phyloP scores from a whole-genome alignment of 2,797 vertebrate species.

The Liparis tanakae region DNA sequence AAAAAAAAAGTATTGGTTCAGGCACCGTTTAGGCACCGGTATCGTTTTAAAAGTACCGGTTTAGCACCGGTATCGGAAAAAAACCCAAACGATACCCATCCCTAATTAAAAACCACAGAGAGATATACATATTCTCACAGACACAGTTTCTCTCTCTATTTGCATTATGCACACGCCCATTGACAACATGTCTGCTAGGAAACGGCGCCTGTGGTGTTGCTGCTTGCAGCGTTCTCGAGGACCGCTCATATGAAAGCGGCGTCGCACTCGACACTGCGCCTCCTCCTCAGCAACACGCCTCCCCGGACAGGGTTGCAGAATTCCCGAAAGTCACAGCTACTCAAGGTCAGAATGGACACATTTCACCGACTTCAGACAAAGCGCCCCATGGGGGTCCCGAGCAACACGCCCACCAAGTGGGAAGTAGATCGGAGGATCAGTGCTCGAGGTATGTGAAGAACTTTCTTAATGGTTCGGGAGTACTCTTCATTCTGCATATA shows the following conservation, averaged over 20 bases:
- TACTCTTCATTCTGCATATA: neutral
- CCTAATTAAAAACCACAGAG: neutral
- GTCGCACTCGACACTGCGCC: neutral
- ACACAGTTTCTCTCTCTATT: too few relatives aligned
- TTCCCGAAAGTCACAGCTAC: neutral
- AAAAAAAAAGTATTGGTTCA: too few relatives aligned
- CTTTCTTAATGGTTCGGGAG: neutral
- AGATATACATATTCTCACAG: neutral
- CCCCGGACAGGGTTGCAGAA: neutral
- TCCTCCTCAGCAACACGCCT: neutral
- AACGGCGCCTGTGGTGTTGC: too few relatives aligned
- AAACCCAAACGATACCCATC: too few relatives aligned
- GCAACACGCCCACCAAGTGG: neutral
- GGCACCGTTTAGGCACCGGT: too few relatives aligned
- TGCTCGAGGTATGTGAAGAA: too few relatives aligned
- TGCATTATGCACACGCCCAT: too few relatives aligned
- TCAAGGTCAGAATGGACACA: neutral
- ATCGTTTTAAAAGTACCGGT: too few relatives aligned
- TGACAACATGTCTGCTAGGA: too few relatives aligned
- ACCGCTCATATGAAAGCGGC: too few relatives aligned
- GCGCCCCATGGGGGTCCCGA: neutral
- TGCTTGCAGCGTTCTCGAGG: too few relatives aligned
- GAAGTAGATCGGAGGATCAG: neutral
- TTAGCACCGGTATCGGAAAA: too few relatives aligned
- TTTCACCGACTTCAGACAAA: neutral